phyloP scores from a whole-genome alignment of 2,113 vertebrate species.

The Aramus guarauna region DNA sequence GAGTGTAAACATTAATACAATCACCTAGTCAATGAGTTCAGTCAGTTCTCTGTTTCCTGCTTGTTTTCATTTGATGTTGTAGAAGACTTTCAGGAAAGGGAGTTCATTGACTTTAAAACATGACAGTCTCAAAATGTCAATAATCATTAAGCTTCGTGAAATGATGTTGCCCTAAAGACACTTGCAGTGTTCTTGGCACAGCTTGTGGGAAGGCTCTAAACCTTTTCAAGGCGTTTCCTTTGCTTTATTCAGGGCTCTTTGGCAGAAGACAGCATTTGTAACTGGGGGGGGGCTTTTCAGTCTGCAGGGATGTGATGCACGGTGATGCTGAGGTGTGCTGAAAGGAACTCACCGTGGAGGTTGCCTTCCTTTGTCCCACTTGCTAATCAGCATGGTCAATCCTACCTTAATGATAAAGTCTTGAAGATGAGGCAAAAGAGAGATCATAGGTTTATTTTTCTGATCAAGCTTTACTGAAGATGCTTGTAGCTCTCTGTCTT shows the following conservation, averaged over 20 bases:
- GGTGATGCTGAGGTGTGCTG: background rate
- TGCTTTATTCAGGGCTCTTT: conserved; percentile 18
- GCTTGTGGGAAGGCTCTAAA: conserved; percentile 40
- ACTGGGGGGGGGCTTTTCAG: background rate
- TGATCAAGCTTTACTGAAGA: background rate
- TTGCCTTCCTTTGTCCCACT: background rate
- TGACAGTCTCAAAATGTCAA: background rate
- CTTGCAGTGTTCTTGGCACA: conserved; percentile 18
- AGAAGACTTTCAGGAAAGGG: background rate
- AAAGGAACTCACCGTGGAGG: background rate
- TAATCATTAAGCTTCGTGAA: background rate
- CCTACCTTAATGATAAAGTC: background rate
- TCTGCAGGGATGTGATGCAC: background rate
- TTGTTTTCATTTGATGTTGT: background rate
- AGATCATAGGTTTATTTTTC: background rate
- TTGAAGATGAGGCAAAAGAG: background rate
- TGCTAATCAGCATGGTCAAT: rapidly evolving
- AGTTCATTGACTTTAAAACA: background rate
- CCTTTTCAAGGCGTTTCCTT: conserved; percentile 24
- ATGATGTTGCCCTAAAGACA: background rate
- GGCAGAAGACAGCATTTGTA: background rate
- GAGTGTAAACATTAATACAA: background rate
- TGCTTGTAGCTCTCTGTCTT: background rate
- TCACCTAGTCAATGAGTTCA: background rate
- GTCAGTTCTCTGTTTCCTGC: background rate